Base-by-base conservation (phyloP, 2,888 invertebrate genomes). In the Malacosoma neustria region DNA sequence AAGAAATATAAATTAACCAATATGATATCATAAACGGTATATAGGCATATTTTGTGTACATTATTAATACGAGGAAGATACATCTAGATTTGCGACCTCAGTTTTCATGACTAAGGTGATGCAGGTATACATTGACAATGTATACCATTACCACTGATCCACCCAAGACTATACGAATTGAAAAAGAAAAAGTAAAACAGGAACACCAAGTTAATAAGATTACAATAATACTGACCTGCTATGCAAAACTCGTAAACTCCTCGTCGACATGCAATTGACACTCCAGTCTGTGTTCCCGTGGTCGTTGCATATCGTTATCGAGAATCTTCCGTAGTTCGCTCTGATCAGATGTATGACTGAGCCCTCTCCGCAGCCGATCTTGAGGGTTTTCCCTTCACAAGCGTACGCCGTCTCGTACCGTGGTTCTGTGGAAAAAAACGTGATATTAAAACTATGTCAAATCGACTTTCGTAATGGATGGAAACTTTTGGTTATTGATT, bases 211-310 rank as follows among this genome's bases (percentile, higher is more conserved):
- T n/a, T n/a, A n/a, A n/a, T n/a, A n/a, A n/a, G n/a, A n/a, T n/a
- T n/a, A n/a, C n/a, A n/a, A 22, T 22, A 9, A 14, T 29, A 45
- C 54, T 36, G 79, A 97, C 97, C 92, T 95, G 87, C 91, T 93
- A 76, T 94, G 94, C 49, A 98, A 89, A 49, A 97, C 95, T 45
- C 94, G 88, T 56, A 95, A 89, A 46, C 97, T 95, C 68, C 93
- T 93, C 34, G 92, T 92, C 39, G 96, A 95, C 93, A 96, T 96
- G 77, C 97, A 98, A 84, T 96, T 96, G 58, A 97, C 95, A 69
- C 96, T 95, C 97, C 97, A 97, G 61, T 96, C 95, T n/a, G 95
- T 95, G 77, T 96, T 93, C 49, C 97, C 97, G 69, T 96, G 94
- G 76, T 96, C 96, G 80, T 98, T 97, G 88, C 98, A 98, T 72